Base-by-base conservation (phyloP, 2,113 vertebrate genomes). In the Peromyscus californicus region DNA sequence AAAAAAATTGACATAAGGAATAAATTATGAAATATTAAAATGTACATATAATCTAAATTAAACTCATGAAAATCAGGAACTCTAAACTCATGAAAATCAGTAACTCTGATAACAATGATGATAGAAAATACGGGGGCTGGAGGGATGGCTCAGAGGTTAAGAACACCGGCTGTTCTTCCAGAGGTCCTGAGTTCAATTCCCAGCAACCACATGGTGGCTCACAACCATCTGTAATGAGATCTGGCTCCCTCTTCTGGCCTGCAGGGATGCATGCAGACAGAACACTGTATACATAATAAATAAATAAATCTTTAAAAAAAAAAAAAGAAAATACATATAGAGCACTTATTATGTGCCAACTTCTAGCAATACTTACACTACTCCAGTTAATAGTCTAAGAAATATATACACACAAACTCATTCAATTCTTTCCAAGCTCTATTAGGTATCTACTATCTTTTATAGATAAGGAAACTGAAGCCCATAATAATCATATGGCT, bases 1-100 rank as follows among this genome's bases (percentile, higher is more conserved):
- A 33, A 93, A 83, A 92, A 95, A 97, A 86, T 67, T 39, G 59
- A 86, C 78, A 97, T 33, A 94, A 96, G 83, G 45, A 91, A 92
- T 90, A 95, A 48, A 92, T 19, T 51, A 1, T 33, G 78, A 24
- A 80, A 82, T 51, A 96, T 84, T 67, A 95, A 96, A 90, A 96
- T 76, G 4, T 87, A 51, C 29, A 83, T 12, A 48, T 78, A 93
- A 90, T 96, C 63, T 26, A 97, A 91, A 92, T 19, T 63, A 36
- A 93, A 93, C 5, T 93, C 45, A 76, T n/a, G 36, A 26, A 90
- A 96, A 93, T 45, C 54, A 89, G 31, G 85, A 89, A 89, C 89
- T 76, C 57, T 57, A 57, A 57, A 57, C 16, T 57, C 57, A 57
- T 57, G 57, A 57, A 57, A 57, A 57, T 57, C 57, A 57, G 16